Evolutionary conservation across 1,140 invertebrate species (phyloP).

Genomic region (Hylaeus anthracinus): DNA sequence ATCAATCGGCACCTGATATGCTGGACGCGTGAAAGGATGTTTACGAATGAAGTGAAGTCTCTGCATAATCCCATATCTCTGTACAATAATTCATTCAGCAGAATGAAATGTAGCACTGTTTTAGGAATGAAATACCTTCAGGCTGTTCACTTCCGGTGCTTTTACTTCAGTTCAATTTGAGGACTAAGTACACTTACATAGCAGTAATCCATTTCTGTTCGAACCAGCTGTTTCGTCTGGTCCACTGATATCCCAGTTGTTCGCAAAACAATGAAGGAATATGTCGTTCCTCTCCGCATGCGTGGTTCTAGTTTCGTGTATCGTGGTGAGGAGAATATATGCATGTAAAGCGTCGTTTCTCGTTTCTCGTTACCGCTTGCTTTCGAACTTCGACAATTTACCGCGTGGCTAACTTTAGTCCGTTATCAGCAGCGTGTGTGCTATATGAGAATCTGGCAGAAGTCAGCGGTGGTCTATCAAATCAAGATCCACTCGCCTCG

Average conservation of each 20-base stretch:
- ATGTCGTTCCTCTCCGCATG: background rate
- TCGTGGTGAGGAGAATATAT: slow-evolving; percentile 22
- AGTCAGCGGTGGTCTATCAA: slow-evolving; percentile 8
- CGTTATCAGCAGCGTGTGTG: background rate
- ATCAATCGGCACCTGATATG: no score
- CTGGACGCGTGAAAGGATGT: no score
- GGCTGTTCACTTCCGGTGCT: no score
- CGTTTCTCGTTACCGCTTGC: slow-evolving; percentile 29
- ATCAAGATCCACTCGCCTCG: background rate
- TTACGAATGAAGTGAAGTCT: no score
- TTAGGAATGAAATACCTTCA: no score
- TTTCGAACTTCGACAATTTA: slow-evolving; percentile 46
- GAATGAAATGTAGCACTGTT: no score
- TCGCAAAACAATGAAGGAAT: background rate
- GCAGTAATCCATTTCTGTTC: no score
- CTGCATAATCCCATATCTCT: no score
- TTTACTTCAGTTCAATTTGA: no score
- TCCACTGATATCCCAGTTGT: background rate
- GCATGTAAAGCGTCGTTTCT: slow-evolving; percentile 33
- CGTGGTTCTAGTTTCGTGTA: slow-evolving; percentile 39
- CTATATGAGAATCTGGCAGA: background rate
- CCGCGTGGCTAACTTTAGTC: slow-evolving; percentile 6
- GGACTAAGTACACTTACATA: no score
- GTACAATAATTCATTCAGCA: no score
- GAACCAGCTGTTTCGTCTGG: background rate